Percentiles rank a stretch among this genome's conserved stretches.
phyloP scores from a whole-genome alignment of 2,888 invertebrate genomes.

The Athalia circularis region DNA sequence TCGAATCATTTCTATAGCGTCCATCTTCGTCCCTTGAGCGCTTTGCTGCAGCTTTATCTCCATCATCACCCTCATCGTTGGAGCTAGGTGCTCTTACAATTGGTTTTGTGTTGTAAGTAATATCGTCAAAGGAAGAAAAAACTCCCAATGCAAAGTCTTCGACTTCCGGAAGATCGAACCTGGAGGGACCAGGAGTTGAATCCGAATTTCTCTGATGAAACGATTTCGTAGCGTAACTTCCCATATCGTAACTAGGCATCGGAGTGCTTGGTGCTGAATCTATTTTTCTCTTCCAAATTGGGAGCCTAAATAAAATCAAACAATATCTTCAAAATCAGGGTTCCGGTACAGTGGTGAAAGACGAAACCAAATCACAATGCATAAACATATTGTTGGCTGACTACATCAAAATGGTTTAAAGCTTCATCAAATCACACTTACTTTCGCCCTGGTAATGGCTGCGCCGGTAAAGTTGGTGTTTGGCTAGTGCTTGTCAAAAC shows the following conservation, averaged over 20 bases:
- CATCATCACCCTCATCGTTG: conserved; percentile 69
- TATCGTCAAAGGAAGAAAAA: conserved; percentile 81
- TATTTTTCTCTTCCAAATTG: conserved; percentile 78
- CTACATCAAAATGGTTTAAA: neutral
- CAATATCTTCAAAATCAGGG: no score
- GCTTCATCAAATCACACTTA: conserved; percentile 53
- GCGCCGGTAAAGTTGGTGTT: conserved; percentile 69
- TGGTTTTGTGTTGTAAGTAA: conserved; percentile 84
- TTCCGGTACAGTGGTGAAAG: neutral
- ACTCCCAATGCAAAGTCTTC: conserved; percentile 80
- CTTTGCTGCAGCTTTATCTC: conserved; percentile 49
- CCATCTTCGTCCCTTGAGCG: conserved; percentile 65
- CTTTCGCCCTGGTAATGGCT: conserved; percentile 75
- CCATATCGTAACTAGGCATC: conserved; percentile 59
- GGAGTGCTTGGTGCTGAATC: conserved; percentile 62
- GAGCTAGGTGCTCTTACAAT: conserved; percentile 76
- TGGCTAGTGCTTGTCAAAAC: conserved; percentile 56
- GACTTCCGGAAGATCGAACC: conserved; percentile 85
- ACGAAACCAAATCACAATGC: neutral
- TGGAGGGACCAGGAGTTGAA: conserved; percentile 77
- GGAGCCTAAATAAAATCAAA: conserved; percentile 67
- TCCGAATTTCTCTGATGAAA: conserved; percentile 66
- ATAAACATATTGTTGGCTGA: neutral
- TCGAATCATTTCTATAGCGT: conserved; percentile 66
- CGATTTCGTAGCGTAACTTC: conserved; percentile 60